These are phyloP conservation scores for Pipa parva DNA, from an alignment of 2,113 vertebrate species.

Conservation along the genomic window DNA sequence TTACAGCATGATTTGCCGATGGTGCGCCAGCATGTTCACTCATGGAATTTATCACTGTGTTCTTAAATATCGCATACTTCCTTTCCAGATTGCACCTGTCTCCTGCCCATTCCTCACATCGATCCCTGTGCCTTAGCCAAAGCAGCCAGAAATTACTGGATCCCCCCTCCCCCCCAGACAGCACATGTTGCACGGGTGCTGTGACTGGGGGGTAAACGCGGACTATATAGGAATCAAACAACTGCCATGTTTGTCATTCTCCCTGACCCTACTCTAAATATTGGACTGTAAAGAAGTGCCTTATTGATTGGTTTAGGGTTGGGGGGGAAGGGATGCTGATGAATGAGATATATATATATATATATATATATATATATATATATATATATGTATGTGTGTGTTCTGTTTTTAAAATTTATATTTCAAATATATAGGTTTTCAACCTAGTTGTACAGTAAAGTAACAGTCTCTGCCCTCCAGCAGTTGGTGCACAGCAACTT, in stretches of 20 bases:
- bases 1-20: too few species aligned
- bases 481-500: too few species aligned
- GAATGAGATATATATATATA: slow-evolving; percentile 15
- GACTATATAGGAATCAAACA: background rate
- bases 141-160: background rate
- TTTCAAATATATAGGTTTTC: slow-evolving; percentile 20
- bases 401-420: slow-evolving; percentile 4
- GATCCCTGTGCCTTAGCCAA: background rate
- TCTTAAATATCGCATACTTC: background rate
- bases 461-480: background rate
- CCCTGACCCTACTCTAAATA: background rate
- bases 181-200: background rate
- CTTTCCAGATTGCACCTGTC: background rate
- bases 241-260: slow-evolving; percentile 2
- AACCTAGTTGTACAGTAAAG: slow-evolving; percentile 34
- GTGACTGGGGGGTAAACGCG: background rate
- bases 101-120: background rate
- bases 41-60: too few species aligned
- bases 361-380: slow-evolving; percentile 21
- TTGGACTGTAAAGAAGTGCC: slow-evolving; percentile 3
- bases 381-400: too few species aligned
- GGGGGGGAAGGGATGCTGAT: background rate
- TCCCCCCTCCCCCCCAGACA: too few species aligned
- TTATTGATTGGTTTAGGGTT: slow-evolving; percentile 23
- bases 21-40: too few species aligned